Conservation (phyloP, 2,113 vertebrate species). For the Menidia beryllina region DNA sequence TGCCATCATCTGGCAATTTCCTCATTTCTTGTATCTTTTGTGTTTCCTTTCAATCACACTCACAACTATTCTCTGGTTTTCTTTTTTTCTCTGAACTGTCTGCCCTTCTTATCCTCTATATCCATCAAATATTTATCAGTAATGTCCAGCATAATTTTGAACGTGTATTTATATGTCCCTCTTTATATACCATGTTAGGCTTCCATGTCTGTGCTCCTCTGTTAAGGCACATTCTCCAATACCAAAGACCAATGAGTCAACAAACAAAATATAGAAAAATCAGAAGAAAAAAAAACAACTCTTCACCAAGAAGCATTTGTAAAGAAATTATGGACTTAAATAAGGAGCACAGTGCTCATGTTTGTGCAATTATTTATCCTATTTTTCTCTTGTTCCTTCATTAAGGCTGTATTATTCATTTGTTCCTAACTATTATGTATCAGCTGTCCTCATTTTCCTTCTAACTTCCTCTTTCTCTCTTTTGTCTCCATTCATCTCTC, state of each 20-base stretch:
- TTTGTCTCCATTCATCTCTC: conserved; percentile 14
- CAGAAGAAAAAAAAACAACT: neutral
- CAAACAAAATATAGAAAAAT: neutral
- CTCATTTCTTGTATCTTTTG: conserved; percentile 5
- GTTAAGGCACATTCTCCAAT: neutral
- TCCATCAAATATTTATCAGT: conserved; percentile 1
- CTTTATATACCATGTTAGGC: conserved; percentile 2
- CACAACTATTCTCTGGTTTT: neutral
- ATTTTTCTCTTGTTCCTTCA: conserved; percentile 30
- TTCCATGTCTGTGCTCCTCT: conserved; percentile 1
- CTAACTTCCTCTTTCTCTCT: conserved; percentile 19
- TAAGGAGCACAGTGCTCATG: conserved; percentile 8
- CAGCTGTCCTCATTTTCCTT: conserved; percentile 41
- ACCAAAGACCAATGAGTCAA: conserved; percentile 1
- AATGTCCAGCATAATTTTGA: conserved; percentile 27
- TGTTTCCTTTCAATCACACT: conserved; percentile 12
- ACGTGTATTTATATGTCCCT: conserved; percentile 10
- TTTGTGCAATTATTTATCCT: neutral
- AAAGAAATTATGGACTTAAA: conserved; percentile 30
- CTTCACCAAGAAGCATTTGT: conserved; percentile 18
- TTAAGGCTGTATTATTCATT: conserved; percentile 42
- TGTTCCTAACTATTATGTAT: conserved; percentile 29
- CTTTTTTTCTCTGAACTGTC: conserved; percentile 3
- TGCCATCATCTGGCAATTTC: conserved; percentile 20
- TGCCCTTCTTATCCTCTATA: conserved; percentile 22